These are phyloP conservation scores for Cepaea nemoralis DNA, from an alignment of 1,140 invertebrate species.

Conservation along the genomic window DNA sequence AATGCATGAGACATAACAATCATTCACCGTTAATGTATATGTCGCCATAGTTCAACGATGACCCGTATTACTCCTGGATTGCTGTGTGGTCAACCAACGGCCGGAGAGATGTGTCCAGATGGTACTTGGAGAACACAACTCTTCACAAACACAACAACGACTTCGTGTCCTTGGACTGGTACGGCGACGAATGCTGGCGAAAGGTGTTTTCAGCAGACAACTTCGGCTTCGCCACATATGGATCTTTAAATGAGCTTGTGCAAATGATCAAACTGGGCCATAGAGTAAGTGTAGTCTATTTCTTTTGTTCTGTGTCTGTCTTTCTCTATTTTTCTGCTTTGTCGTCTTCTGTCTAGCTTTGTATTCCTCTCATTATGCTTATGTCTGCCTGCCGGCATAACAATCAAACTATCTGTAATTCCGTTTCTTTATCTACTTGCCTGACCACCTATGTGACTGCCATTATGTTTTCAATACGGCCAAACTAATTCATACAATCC, in stretches of 20 bases:
- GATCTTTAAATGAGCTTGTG: constrained; percentile 41
- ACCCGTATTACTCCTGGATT: constrained; percentile 42
- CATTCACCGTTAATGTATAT: too few relatives aligned
- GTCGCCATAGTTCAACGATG: constrained; percentile 24
- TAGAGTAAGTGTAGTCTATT: constrained; percentile 34
- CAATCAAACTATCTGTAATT: too few relatives aligned
- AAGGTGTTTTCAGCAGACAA: constrained; percentile 38
- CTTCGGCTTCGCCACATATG: constrained; percentile 8
- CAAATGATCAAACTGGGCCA: constrained; percentile 42
- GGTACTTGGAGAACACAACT: constrained; percentile 38
- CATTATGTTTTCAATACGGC: too few relatives aligned
- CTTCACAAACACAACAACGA: constrained; percentile 46
- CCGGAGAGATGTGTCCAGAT: constrained; percentile 42
- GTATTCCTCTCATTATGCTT: too few relatives aligned
- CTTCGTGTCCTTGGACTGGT: constrained; percentile 48
- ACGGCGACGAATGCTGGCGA: constrained; percentile 44
- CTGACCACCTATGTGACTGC: too few relatives aligned
- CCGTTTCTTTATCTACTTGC: too few relatives aligned
- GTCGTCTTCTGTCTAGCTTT: too few relatives aligned
- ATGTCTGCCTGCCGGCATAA: too few relatives aligned
- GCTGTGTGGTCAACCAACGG: constrained; percentile 44
- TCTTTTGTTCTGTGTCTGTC: too few relatives aligned
- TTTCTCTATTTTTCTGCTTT: too few relatives aligned
- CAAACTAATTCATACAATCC: too few relatives aligned
- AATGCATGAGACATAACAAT: too few relatives aligned